Evolutionary conservation across 1,140 invertebrate genomes (phyloP).

Genomic region (Tribolium madens): DNA sequence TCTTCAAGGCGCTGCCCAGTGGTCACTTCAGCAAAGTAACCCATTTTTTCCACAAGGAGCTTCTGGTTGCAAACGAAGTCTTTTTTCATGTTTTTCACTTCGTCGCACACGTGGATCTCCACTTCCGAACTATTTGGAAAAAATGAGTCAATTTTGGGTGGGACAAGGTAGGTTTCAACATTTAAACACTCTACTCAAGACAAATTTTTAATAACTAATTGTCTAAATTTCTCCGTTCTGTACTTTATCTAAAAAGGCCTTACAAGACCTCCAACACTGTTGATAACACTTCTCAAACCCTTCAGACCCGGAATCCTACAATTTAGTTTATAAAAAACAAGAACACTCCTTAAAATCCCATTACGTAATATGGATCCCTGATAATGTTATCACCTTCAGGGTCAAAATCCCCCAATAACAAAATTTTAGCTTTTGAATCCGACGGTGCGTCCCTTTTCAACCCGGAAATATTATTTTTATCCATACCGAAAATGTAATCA

Average conservation of each 20-base stretch:
- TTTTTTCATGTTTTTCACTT: constrained; percentile 86
- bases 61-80: constrained; percentile 90
- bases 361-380: constrained; percentile 90
- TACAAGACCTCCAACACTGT: constrained; percentile 76
- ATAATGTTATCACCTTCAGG: constrained; percentile 83
- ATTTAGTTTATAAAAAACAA: constrained; percentile 45
- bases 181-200: no score
- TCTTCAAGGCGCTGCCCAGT: constrained; percentile 89
- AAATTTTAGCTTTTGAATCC: constrained; percentile 76
- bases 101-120: constrained; percentile 89
- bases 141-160: neutral
- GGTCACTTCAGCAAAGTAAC: constrained; percentile 92
- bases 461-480: constrained; percentile 82
- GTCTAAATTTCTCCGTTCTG: neutral
- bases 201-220: neutral
- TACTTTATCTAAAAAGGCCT: constrained; percentile 72
- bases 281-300: constrained; percentile 82
- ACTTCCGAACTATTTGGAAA: constrained; percentile 75
- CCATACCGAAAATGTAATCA: constrained; percentile 94
- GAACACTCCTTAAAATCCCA: neutral
- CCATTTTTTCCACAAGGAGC: constrained; percentile 90
- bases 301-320: constrained; percentile 72
- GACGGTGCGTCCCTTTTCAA: constrained; percentile 71
- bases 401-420: constrained; percentile 86
- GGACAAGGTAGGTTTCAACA: neutral